Evolutionary conservation across 37 sponge, comb jelly and placozoan genomes (phyloP).

Genomic region (Spongilla lacustris): DNA sequence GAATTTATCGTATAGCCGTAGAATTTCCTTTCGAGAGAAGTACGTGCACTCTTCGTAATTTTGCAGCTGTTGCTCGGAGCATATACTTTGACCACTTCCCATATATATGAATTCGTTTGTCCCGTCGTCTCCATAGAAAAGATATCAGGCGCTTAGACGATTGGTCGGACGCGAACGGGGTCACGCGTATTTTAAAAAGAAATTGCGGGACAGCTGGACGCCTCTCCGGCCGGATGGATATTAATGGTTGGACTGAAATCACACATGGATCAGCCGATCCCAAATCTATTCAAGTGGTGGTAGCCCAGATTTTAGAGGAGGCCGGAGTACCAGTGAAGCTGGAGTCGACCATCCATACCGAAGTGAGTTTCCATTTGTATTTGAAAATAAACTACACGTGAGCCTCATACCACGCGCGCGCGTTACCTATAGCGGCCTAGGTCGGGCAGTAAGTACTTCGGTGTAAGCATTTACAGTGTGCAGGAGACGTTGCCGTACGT

Average conservation of each 20-base stretch:
- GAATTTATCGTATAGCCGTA: conserved; percentile 67
- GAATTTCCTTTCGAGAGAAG: conserved; percentile 67
- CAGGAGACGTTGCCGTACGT: background rate
- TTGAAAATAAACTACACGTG: background rate
- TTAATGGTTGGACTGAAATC: background rate
- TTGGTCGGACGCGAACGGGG: background rate
- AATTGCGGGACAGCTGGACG: background rate
- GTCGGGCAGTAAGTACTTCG: background rate
- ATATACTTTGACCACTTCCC: conserved; percentile 54
- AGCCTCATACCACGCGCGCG: background rate
- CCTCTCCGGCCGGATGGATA: background rate
- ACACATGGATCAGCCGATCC: background rate
- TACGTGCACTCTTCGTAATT: conserved; percentile 75
- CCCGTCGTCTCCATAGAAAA: background rate
- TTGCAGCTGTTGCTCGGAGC: conserved; percentile 24
- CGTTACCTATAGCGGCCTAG: background rate
- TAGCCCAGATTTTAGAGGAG: background rate
- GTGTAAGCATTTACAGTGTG: background rate
- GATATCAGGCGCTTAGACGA: background rate
- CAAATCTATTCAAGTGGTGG: background rate
- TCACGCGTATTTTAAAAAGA: too few relatives aligned
- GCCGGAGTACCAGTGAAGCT: background rate
- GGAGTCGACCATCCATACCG: background rate
- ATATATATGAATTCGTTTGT: conserved; percentile 16
- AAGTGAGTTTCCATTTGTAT: background rate